phyloP scores from a whole-genome alignment of 1,140 invertebrate genomes.

The Araneus ventricosus region DNA sequence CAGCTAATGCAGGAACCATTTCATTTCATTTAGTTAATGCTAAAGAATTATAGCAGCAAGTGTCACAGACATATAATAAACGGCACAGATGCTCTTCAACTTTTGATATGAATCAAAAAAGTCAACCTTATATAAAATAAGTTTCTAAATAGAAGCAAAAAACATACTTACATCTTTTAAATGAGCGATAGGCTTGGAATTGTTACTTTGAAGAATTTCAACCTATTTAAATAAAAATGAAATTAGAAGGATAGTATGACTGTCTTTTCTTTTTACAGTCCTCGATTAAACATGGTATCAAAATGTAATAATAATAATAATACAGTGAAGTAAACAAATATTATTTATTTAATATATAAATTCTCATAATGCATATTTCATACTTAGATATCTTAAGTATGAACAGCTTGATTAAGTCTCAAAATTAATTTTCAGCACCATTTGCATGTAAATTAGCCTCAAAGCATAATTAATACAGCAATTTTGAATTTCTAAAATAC shows the following conservation, averaged over 20 bases:
- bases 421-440: no score
- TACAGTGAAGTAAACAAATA: not conserved
- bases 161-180: conserved; percentile 43
- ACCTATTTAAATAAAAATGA: not conserved
- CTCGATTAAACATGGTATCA: not conserved
- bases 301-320: not conserved
- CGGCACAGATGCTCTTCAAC: not conserved
- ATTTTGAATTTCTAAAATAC: no score
- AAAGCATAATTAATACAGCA: no score
- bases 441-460: no score
- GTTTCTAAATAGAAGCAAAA: not conserved
- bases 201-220: conserved; percentile 55
- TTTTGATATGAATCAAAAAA: not conserved
- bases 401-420: no score
- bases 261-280: no score
- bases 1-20: not conserved
- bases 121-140: not conserved
- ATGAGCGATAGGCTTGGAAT: conserved; percentile 39
- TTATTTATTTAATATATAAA: not conserved
- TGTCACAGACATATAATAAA: not conserved
- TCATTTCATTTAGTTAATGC: not conserved
- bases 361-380: not conserved
- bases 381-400: not conserved
- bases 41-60: no score
- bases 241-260: not conserved